Evolutionary conservation across 2,888 invertebrate genomes (phyloP), one percentile per base, ranked within the genome.

Genomic region (Microdon myrmicae): DNA sequence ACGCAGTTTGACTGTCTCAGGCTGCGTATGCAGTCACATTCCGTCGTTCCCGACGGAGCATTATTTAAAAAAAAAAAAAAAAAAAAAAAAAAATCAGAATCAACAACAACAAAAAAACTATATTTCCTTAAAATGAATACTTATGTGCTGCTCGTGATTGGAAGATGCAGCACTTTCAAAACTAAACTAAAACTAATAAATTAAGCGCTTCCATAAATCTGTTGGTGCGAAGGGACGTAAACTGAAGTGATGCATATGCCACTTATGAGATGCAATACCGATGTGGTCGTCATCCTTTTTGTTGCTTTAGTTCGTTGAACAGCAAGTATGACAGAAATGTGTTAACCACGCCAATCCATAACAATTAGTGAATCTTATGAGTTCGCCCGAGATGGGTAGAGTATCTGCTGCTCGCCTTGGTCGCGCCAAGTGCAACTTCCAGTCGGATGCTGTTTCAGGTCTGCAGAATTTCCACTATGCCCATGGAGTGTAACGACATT

Each of bases 311-410:
- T 20, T 14, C 6, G n/a, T 13, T 12, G 16, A 20, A 12, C 31
- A 38, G n/a, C 12, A 14, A 26, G 19, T 28, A 39, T 56, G 64
- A 58, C 58, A 53, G 51, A 64, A 58, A 64, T 64, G 51, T 64
- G 58, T 58, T 64, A 64, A 58, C 64, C 64, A 53, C 64, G 47
- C 58, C 64, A 64, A 64, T 64, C 53, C 58, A 58, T 64, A 58
- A 64, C 58, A 64, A 64, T 64, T 64, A 64, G 51, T 34, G 64
- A 64, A n/a, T 64, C 53, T 64, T 58, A 58, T 56, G 49, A 37
- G 44, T 26, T 51, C 37, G 17, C 13, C 19, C 20, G 37, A 45
- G 41, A 47, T 47, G 14, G 23, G 32, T 51, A 28, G 51, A 38
- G 32, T 58, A 34, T 64, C 58, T 64, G 56, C 51, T n/a, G n/a